phyloP scores from a whole-genome alignment of 1,140 invertebrate genomes.

The Drosophila lacertosa region DNA sequence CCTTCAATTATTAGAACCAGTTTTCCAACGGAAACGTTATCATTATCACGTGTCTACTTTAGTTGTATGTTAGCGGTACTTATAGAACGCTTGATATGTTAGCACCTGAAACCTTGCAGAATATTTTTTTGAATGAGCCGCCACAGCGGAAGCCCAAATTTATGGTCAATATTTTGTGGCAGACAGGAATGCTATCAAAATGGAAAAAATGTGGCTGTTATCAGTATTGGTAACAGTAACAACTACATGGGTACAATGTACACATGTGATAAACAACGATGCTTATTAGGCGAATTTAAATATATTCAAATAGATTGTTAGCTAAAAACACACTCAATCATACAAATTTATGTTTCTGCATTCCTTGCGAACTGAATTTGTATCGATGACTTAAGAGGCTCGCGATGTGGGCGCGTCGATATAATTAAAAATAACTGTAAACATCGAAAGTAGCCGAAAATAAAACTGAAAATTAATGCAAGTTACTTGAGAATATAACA shows the following conservation, averaged over 20 bases:
- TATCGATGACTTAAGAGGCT: conserved; percentile 32
- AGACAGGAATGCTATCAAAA: no score
- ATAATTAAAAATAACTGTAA: conserved; percentile 52
- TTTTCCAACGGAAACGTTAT: no score
- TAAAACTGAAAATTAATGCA: conserved; percentile 44
- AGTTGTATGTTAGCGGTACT: neutral
- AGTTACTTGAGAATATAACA: conserved; percentile 58
- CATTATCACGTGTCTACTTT: neutral
- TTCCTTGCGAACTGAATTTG: conserved; percentile 4
- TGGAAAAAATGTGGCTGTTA: neutral
- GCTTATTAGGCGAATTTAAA: neutral
- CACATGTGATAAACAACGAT: neutral
- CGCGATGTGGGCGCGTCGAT: conserved; percentile 31
- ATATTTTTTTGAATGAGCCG: conserved; percentile 10
- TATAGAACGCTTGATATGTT: neutral
- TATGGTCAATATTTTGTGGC: conserved; percentile 5
- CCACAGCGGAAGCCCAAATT: conserved; percentile 14
- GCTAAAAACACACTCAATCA: neutral
- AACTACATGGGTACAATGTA: neutral
- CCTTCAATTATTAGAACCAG: no score
- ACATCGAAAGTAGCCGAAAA: conserved; percentile 44
- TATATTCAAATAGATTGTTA: neutral
- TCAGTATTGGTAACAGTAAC: conserved; percentile 16
- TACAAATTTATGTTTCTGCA: neutral
- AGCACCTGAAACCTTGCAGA: conserved; percentile 8